Percentiles rank a stretch among this genome's conserved stretches.
Evolutionary conservation across 2,113 vertebrate species (phyloP).

Genomic region (Arizona elegans): DNA sequence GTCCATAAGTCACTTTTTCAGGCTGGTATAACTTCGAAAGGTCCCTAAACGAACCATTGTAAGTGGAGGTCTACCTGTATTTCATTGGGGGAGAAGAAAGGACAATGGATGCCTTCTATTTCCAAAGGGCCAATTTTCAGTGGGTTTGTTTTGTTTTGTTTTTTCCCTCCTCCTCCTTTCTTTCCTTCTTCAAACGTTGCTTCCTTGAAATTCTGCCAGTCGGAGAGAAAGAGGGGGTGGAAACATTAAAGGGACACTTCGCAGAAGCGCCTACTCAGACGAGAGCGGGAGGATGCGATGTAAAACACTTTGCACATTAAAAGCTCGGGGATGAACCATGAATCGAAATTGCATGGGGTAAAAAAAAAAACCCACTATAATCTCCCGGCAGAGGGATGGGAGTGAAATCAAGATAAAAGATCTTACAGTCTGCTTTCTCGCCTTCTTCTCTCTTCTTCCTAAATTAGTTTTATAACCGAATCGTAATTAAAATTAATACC

Average conservation of each 20-base stretch:
- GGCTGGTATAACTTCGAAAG: background rate
- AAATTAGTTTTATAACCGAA: background rate
- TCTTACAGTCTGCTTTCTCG: background rate
- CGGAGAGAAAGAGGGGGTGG: background rate
- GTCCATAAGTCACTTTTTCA: background rate
- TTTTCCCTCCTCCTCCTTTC: background rate
- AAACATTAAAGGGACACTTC: background rate
- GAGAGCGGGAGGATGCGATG: background rate
- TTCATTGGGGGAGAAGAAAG: too few relatives aligned
- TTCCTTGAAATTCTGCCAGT: background rate
- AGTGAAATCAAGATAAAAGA: background rate
- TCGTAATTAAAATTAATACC: background rate
- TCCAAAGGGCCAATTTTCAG: background rate
- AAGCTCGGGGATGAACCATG: background rate
- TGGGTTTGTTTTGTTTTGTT: background rate
- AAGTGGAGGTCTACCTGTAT: background rate
- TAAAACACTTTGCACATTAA: background rate
- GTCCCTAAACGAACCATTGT: background rate
- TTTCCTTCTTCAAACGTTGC: background rate
- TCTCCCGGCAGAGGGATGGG: background rate
- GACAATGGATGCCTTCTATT: background rate
- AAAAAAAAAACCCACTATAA: background rate
- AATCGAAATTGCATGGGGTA: background rate
- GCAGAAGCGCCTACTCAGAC: background rate
- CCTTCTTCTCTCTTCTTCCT: background rate